Percentiles rank a stretch among this genome's conserved stretches.
phyloP scores from a whole-genome alignment of 2,113 vertebrate species.

The Alaudala cheleensis region DNA sequence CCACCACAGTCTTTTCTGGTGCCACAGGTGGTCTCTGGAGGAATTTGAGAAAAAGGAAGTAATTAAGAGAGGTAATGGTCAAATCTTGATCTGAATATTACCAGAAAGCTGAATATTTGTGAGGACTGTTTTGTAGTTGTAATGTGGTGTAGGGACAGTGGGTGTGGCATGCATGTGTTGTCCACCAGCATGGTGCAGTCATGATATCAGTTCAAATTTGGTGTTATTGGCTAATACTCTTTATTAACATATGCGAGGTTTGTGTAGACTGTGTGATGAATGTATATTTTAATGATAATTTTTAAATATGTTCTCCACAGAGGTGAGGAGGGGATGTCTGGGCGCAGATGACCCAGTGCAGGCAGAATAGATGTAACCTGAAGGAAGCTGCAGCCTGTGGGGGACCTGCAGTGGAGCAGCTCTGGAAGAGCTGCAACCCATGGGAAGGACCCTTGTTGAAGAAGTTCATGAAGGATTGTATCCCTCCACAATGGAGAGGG shows the following conservation, averaged over 20 bases:
- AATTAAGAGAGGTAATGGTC: background rate
- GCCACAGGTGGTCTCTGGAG: rapidly evolving
- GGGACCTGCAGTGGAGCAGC: rapidly evolving
- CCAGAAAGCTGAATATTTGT: background rate
- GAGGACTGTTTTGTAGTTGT: background rate
- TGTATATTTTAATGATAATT: background rate
- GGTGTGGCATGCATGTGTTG: rapidly evolving
- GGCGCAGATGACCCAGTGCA: rapidly evolving
- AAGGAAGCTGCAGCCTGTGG: background rate
- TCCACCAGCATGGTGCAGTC: rapidly evolving
- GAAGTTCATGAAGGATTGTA: background rate
- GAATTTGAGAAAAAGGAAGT: background rate
- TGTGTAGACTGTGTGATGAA: background rate
- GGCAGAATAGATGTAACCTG: background rate
- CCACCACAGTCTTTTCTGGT: background rate
- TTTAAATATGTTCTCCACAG: background rate
- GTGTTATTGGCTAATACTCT: background rate
- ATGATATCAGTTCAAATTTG: background rate
- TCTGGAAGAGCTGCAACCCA: background rate
- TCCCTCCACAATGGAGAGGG: background rate
- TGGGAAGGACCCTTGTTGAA: background rate
- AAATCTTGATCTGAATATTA: background rate
- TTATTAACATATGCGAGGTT: background rate
- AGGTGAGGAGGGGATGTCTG: background rate
- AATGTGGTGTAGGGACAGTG: background rate